Percentiles rank a stretch among this genome's conserved stretches.
Evolutionary conservation across 2,797 vertebrate species (phyloP).

Genomic region (Anniella stebbinsi): DNA sequence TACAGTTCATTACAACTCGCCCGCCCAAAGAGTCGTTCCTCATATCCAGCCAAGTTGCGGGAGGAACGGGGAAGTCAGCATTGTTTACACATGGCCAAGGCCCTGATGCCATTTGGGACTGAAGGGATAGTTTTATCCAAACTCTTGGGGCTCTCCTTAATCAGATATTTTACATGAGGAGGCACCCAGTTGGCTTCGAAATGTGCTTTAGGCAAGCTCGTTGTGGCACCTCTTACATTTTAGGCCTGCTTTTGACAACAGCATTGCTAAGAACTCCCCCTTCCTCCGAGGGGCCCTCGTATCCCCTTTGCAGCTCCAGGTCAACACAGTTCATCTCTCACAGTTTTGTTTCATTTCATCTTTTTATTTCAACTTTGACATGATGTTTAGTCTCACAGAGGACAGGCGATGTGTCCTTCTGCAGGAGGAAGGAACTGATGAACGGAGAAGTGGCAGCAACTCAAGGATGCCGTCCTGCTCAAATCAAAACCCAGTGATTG

Average conservation of each 20-base stretch:
- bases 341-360: slow-evolving; percentile 5
- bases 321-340: neutral
- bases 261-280: neutral
- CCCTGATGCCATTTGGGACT: neutral
- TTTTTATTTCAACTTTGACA: slow-evolving; percentile 25
- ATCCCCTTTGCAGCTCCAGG: neutral
- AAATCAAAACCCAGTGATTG: neutral
- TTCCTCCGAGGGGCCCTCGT: too few relatives aligned
- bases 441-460: neutral
- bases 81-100: neutral
- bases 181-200: neutral
- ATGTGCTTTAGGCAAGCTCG: neutral
- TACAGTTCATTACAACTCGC: neutral
- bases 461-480: neutral
- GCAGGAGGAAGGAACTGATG: neutral
- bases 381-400: neutral
- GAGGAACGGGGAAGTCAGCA: neutral
- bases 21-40: neutral
- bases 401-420: neutral
- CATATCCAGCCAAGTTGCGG: neutral
- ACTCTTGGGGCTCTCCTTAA: neutral
- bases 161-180: neutral
- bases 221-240: neutral
- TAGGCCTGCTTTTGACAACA: neutral
- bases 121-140: neutral